Conservation (phyloP, 2,113 vertebrate genomes). For the Benthochromis sp. region DNA sequence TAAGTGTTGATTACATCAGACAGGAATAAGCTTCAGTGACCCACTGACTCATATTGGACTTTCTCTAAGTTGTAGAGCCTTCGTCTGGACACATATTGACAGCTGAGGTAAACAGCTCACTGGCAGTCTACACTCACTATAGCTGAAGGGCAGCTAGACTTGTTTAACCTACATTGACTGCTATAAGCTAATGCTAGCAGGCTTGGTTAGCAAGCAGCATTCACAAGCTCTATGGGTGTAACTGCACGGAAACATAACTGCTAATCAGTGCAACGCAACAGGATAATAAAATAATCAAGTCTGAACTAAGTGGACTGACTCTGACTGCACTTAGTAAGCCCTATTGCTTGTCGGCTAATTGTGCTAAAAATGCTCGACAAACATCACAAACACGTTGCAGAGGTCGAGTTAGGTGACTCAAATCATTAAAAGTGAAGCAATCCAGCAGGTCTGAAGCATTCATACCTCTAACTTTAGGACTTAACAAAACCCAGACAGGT, state of each 20-base stretch:
- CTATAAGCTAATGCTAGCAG: neutral
- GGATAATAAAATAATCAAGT: neutral
- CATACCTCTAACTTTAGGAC: neutral
- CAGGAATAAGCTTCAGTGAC: neutral
- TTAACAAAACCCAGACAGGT: neutral
- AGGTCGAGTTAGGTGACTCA: neutral
- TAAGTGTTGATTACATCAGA: neutral
- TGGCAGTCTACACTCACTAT: neutral
- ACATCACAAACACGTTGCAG: neutral
- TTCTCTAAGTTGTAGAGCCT: neutral
- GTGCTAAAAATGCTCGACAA: neutral
- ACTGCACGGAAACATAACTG: neutral
- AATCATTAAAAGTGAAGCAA: neutral
- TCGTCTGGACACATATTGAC: neutral
- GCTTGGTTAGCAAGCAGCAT: neutral
- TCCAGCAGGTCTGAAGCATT: neutral
- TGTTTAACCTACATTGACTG: neutral
- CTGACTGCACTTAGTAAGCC: neutral
- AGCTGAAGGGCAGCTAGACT: neutral
- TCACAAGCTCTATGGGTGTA: neutral
- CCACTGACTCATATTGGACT: neutral
- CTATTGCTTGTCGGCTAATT: neutral
- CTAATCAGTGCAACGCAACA: neutral
- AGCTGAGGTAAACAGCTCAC: neutral
- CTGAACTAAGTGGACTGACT: neutral